Evolutionary conservation across 2,797 vertebrate species (phyloP).

Genomic region (Phoeniculus purpureus): DNA sequence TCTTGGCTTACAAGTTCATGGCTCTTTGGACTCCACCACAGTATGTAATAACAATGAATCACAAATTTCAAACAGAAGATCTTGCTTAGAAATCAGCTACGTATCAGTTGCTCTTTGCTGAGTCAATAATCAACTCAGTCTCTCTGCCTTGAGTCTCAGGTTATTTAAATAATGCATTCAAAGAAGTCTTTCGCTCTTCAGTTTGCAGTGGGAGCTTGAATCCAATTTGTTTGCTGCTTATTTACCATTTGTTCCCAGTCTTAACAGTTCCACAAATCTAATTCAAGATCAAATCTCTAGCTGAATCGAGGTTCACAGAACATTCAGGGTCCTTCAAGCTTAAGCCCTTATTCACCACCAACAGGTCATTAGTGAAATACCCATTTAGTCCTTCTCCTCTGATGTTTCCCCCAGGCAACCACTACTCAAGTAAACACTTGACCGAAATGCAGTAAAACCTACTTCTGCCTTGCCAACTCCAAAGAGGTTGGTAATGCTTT

Average conservation of each 20-base stretch:
- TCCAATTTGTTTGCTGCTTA: background rate
- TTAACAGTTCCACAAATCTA: background rate
- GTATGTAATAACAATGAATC: background rate
- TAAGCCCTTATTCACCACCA: background rate
- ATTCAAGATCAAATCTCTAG: background rate
- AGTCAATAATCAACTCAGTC: background rate
- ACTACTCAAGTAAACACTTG: background rate
- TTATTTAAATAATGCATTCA: background rate
- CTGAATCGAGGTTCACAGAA: background rate
- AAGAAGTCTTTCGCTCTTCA: background rate
- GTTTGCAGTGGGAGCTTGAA: background rate
- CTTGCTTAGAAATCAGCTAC: background rate
- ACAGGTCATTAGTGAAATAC: background rate
- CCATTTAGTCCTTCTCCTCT: background rate
- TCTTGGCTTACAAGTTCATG: background rate
- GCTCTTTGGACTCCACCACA: background rate
- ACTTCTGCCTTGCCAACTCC: background rate
- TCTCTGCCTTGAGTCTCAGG: background rate
- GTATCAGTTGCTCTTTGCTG: background rate
- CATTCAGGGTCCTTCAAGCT: background rate
- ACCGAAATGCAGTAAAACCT: background rate
- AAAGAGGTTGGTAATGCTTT: background rate
- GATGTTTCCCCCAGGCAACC: background rate
- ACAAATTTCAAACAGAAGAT: background rate
- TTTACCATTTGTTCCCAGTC: background rate